Conservation (phyloP, 1,140 invertebrate species). For the Lysiphlebus fabarum region DNA sequence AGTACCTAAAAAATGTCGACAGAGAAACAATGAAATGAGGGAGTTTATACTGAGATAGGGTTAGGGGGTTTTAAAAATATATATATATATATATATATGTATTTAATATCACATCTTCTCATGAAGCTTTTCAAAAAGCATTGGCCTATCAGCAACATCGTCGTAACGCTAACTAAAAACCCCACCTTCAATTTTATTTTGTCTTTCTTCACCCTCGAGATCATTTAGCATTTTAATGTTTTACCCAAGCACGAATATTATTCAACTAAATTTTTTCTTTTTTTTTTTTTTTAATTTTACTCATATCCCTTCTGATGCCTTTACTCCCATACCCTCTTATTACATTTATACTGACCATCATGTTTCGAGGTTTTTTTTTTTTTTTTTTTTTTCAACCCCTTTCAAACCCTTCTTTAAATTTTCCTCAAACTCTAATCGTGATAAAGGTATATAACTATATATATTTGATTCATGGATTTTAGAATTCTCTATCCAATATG, state of each 20-base stretch:
- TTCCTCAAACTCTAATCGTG: background rate
- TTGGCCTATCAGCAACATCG: constrained; percentile 36
- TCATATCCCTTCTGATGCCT: background rate
- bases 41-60: no score
- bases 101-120: constrained; percentile 46
- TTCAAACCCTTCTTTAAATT: background rate
- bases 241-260: constrained; percentile 28
- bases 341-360: background rate
- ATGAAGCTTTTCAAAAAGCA: constrained; percentile 30
- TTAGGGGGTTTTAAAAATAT: no score
- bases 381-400: background rate
- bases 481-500: no score
- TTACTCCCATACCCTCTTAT: constrained; percentile 8
- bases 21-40: constrained; percentile 21
- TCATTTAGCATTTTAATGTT: constrained; percentile 35
- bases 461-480: constrained; percentile 33
- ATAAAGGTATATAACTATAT: constrained; percentile 6
- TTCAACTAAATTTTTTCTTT: constrained; percentile 4
- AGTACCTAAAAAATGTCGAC: constrained; percentile 30
- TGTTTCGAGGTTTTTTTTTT: background rate
- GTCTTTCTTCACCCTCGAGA: constrained; percentile 21
- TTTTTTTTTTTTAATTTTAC: constrained; percentile 10
- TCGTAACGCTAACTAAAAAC: constrained; percentile 25
- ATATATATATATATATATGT: no score
- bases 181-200: no score